Conservation (phyloP, 2,888 invertebrate species). For the Anthrax anthrax region DNA sequence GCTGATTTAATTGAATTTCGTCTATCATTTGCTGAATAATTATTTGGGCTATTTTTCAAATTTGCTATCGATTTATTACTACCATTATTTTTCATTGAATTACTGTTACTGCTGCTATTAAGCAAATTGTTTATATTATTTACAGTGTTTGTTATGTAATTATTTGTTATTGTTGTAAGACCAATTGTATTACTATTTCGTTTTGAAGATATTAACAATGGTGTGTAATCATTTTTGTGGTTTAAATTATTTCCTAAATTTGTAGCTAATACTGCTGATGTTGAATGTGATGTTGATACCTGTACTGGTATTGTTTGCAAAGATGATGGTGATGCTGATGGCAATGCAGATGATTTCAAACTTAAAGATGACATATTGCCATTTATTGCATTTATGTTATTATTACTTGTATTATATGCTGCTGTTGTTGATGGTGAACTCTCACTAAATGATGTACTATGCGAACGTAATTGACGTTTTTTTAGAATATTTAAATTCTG, state of each 20-base stretch:
- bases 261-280: not conserved
- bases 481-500: conserved; percentile 13
- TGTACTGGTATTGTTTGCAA: not conserved
- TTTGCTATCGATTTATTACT: not conserved
- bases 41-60: conserved; percentile 1
- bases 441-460: conserved; percentile 1
- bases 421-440: not conserved
- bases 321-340: not conserved
- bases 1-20: conserved; percentile 9
- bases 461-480: conserved; percentile 11
- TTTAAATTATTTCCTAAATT: not conserved
- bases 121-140: not conserved
- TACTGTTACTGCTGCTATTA: not conserved
- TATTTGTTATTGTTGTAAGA: too few relatives aligned
- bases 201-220: not conserved
- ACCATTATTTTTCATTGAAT: not conserved
- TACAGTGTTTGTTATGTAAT: conserved; percentile 10
- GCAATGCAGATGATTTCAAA: not conserved
- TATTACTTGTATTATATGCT: not conserved
- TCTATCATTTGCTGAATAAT: conserved; percentile 2
- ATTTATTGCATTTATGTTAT: not conserved
- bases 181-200: conserved; percentile 8
- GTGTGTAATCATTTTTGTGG: not conserved
- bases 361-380: not conserved
- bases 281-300: not conserved